Evolutionary conservation across 2,113 vertebrate genomes (phyloP), one percentile per base, ranked within the genome.

Genomic region (Podarcis muralis): DNA sequence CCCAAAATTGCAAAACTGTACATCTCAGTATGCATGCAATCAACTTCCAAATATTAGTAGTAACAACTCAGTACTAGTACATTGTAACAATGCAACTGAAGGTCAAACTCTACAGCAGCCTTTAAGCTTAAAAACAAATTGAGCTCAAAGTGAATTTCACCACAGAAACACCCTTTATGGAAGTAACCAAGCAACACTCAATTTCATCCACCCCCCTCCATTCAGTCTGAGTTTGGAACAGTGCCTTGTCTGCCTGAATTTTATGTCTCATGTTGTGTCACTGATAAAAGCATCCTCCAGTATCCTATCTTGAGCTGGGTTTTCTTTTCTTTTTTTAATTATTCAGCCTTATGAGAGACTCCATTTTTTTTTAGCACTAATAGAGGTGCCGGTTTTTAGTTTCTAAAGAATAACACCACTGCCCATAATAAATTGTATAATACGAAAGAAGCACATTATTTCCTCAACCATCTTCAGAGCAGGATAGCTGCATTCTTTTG

Each of bases 31-130:
- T 77, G 23, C 75, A 91, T 71, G 75, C 30, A 92, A 62, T 53
- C 65, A 27, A 84, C 48, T 88, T 86, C 74, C 43, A 86, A 78
- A 80, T 87, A n/a, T 78, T 91, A 81, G 48, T 13, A 82, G 62
- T 88, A 92, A 66, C 25, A 89, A 1, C 3, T 37, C 20, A 88
- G 83, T 90, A 35, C 25, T 6, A 72, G 16, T 74, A 62, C 6
- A 81, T 8, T 59, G 18, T 81, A 87, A 69, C 30, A 20, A 53
- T 53, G 57, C 32, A 15, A 87, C 11, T 71, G 48, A 87, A 87
- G n/a, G 32, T 87, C n/a, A 48, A 53, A 22, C 30, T 62, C 32
- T 40, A 76, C 4, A 11, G 30, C 27, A 32, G 30, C 32, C 2
- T 32, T 75, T 62, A 71, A 76, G 22, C 53, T 75, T 74, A 88